Evolutionary conservation across 2,888 invertebrate species (phyloP).

Genomic region (Dinocampus coccinellae): DNA sequence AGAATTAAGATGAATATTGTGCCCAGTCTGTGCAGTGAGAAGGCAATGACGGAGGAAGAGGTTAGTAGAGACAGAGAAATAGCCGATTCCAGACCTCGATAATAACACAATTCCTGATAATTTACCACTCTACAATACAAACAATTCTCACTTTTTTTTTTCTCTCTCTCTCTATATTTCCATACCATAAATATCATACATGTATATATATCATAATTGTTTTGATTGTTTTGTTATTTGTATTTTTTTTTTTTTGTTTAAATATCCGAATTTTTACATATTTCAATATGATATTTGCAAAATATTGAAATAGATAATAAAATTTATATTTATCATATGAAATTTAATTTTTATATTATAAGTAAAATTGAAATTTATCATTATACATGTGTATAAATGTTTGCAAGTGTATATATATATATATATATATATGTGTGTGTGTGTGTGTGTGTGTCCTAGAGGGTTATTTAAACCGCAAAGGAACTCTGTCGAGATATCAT

Average conservation of each 20-base stretch:
- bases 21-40: slow-evolving; percentile 49
- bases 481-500: not conserved
- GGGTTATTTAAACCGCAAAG: not conserved
- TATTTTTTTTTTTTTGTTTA: too few species aligned
- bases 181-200: slow-evolving; percentile 34
- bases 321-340: too few species aligned
- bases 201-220: not conserved
- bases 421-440: not conserved
- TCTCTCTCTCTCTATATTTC: slow-evolving; percentile 27
- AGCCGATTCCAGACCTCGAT: slow-evolving; percentile 63
- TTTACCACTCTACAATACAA: slow-evolving; percentile 64
- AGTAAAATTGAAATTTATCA: too few species aligned
- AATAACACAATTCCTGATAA: slow-evolving; percentile 65
- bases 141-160: slow-evolving; percentile 42
- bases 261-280: too few species aligned
- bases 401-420: too few species aligned
- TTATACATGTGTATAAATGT: too few species aligned
- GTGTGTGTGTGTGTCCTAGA: not conserved
- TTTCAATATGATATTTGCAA: too few species aligned
- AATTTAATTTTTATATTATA: too few species aligned
- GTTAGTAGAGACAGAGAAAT: slow-evolving; percentile 58
- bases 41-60: slow-evolving; percentile 46
- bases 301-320: too few species aligned
- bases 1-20: too few species aligned
- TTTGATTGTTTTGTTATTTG: too few species aligned